Evolutionary conservation across 2,113 vertebrate genomes (phyloP), one percentile per base, ranked within the genome.

Genomic region (Syngnathus scovelli): DNA sequence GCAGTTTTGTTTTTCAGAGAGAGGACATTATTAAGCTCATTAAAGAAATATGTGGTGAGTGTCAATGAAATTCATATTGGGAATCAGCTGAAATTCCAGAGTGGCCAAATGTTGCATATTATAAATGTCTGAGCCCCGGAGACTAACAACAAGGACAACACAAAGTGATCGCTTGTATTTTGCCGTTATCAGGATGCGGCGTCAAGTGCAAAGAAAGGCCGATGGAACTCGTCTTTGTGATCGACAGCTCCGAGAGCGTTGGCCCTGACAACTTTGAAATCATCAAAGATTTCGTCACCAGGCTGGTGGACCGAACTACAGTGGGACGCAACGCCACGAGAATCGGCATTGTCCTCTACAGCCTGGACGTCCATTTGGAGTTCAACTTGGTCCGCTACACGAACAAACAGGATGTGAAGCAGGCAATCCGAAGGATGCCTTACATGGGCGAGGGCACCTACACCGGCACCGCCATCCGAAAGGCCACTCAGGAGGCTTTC

Each of bases 141-240:
- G 3, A 33, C 27, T 33, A 33, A 33, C 27, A 33, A 33, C 27
- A 33, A 33, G 27, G 27, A 33, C 27, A 33, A 33, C 27, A 33
- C 27, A 33, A 33, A 33, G 27, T 33, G 27, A 33, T 33, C 2
- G 27, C 27, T 33, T 58, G 21, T 16, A 8, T 67, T 56, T 66
- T n/a, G 13, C 69, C 54, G 5, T 81, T 78, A 79, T 58, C 83
- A 96, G 95, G 95, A 62, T 97, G 95, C 11, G 91, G 93, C 56
- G 88, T 94, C 80, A 96, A 93, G 82, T 97, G 95, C 86, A 97
- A 97, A 82, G 93, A 95, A 81, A 93, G 92, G 71, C 95, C 95
- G 6, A 96, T 97, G 95, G 95, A 97, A 68, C 92, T 97, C 69
- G 93, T 96, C 55, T 95, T 97, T 80, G 94, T 97, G 71, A 96